Conservation (phyloP, 2,888 invertebrate genomes). For the Acrobasis consociella region DNA sequence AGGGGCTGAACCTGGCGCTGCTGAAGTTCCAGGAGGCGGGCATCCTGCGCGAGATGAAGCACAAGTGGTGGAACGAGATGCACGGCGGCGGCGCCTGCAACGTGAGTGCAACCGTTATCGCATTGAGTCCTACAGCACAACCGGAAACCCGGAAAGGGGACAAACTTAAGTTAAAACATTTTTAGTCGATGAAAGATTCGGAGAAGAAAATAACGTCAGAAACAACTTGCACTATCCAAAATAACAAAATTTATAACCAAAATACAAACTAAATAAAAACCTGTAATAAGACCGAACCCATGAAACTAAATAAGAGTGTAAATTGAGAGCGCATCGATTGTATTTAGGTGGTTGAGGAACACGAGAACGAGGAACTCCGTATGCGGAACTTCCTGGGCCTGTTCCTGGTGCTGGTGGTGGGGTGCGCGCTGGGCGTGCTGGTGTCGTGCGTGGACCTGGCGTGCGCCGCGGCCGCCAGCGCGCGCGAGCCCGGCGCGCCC, state of each 20-base stretch:
- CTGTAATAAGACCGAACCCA: no score
- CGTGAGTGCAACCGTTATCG: constrained; percentile 55
- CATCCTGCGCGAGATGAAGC: constrained; percentile 88
- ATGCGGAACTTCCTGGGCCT: constrained; percentile 91
- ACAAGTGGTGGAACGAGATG: constrained; percentile 95
- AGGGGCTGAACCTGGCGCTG: constrained; percentile 90
- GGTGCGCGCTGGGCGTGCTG: constrained; percentile 84
- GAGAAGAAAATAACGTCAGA: no score
- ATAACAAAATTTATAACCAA: no score
- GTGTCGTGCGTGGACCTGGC: constrained; percentile 86
- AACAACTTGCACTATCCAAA: no score
- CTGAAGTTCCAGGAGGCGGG: constrained; percentile 93
- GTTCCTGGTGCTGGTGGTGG: constrained; percentile 88
- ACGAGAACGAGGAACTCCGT: constrained; percentile 67
- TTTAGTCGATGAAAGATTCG: no score
- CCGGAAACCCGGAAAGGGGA: no score
- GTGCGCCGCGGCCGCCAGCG: constrained; percentile 52
- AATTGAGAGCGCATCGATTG: not conserved
- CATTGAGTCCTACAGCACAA: no score
- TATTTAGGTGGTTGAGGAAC: constrained; percentile 55
- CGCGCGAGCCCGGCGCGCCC: constrained; percentile 44
- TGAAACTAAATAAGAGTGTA: no score
- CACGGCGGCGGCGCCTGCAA: constrained; percentile 88
- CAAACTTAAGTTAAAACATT: no score
- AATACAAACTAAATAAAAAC: no score